Conservation (phyloP, 2,888 invertebrate genomes). For the Pyrrhia umbra region DNA sequence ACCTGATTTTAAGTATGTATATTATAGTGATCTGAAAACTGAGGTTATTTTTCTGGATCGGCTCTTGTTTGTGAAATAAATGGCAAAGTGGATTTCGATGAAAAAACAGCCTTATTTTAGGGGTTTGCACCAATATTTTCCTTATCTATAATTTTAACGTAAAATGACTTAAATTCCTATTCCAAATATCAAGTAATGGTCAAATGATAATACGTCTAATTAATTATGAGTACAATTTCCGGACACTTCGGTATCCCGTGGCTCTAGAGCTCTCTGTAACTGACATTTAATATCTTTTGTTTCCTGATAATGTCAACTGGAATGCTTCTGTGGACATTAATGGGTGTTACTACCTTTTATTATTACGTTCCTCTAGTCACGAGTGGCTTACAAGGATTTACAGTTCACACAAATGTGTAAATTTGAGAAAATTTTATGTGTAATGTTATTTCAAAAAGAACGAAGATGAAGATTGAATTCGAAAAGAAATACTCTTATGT, state of each 20-base stretch:
- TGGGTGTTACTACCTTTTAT: conserved; percentile 35
- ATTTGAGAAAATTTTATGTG: conserved; percentile 12
- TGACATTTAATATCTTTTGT: conserved; percentile 47
- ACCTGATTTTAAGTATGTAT: too few species aligned
- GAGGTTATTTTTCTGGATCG: too few species aligned
- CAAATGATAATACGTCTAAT: conserved; percentile 29
- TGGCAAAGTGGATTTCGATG: too few species aligned
- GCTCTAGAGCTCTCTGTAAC: conserved; percentile 30
- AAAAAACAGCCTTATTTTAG: too few species aligned
- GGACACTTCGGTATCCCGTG: conserved; percentile 9
- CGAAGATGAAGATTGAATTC: too few species aligned
- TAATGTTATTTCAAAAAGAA: neutral
- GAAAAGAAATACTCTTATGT: too few species aligned
- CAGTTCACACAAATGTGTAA: conserved; percentile 1
- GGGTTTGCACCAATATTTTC: too few species aligned
- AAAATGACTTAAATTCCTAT: neutral
- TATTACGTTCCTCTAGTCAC: conserved; percentile 24
- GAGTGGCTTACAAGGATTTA: conserved; percentile 40
- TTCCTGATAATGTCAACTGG: conserved; percentile 45
- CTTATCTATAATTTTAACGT: too few species aligned
- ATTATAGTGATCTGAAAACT: too few species aligned
- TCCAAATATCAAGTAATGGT: conserved; percentile 11
- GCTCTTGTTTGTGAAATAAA: too few species aligned
- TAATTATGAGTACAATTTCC: conserved; percentile 39
- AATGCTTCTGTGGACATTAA: conserved; percentile 43